Percentiles rank a stretch among this genome's conserved stretches.
phyloP scores from a whole-genome alignment of 2,113 vertebrate genomes.

The Gymnogyps californianus region DNA sequence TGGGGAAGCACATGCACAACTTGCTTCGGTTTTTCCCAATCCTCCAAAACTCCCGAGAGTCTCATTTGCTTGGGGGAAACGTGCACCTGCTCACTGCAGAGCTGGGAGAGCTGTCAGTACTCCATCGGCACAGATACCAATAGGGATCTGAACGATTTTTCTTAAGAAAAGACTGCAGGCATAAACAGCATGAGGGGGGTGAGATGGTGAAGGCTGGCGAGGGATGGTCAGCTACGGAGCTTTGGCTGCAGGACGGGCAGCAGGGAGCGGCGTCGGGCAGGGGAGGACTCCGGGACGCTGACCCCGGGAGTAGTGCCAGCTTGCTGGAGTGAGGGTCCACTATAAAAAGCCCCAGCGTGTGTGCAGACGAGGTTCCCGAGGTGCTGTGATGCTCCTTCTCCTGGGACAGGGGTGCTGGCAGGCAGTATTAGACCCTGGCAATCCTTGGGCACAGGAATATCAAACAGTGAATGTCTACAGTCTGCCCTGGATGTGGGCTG shows the following conservation, averaged over 20 bases:
- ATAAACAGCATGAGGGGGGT: not conserved
- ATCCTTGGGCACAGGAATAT: not conserved
- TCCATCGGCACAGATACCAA: accelerated
- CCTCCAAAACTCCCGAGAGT: not conserved
- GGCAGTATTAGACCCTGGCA: not conserved
- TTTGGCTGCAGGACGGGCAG: not conserved
- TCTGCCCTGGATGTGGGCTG: not conserved
- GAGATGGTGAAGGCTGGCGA: not conserved
- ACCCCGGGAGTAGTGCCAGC: not conserved
- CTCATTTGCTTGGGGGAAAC: not conserved
- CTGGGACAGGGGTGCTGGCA: not conserved
- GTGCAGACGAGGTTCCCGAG: accelerated
- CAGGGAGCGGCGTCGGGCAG: accelerated
- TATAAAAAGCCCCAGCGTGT: not conserved
- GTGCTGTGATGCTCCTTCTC: not conserved
- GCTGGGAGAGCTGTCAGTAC: not conserved
- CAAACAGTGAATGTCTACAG: accelerated
- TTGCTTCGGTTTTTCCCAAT: not conserved
- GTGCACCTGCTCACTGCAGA: not conserved
- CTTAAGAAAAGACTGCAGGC: not conserved
- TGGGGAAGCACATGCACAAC: not conserved
- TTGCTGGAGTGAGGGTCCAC: not conserved
- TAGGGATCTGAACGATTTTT: not conserved
- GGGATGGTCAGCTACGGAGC: accelerated
- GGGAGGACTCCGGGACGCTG: not conserved